Conservation (phyloP, 2,888 invertebrate species). For the Bombylius major region DNA sequence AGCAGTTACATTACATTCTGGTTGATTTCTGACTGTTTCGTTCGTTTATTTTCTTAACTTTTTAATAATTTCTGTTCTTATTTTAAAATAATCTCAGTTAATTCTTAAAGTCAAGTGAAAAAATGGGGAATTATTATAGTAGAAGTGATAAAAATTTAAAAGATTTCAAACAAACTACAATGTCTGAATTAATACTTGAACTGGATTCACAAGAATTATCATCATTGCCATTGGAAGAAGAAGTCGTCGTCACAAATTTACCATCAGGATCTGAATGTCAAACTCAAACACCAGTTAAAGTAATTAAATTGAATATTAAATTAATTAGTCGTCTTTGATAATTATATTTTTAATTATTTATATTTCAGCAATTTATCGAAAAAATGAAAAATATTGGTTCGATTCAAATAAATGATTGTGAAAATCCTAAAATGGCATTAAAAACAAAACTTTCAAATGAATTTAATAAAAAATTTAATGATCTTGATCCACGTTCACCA, state of each 20-base stretch:
- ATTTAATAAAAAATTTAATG: slow-evolving; percentile 1
- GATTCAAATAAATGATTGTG: not conserved
- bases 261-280: slow-evolving; percentile 6
- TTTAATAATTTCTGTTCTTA: too few relatives aligned
- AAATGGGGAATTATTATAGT: not conserved
- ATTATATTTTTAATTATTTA: not conserved
- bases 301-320: slow-evolving; percentile 1
- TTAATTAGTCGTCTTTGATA: not conserved
- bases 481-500: slow-evolving; percentile 13
- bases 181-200: too few relatives aligned
- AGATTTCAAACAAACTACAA: too few relatives aligned
- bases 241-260: slow-evolving; percentile 7
- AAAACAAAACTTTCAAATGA: slow-evolving; percentile 1
- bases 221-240: not conserved
- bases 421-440: not conserved
- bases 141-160: not conserved
- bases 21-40: too few relatives aligned
- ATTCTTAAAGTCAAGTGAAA: not conserved
- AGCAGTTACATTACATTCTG: too few relatives aligned
- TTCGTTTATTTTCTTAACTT: too few relatives aligned
- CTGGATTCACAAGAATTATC: too few relatives aligned
- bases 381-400: not conserved
- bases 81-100: too few relatives aligned
- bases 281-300: slow-evolving; percentile 12
- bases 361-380: not conserved